Conservation (phyloP, 2,113 vertebrate genomes). For the Marcusenius ussheri region DNA sequence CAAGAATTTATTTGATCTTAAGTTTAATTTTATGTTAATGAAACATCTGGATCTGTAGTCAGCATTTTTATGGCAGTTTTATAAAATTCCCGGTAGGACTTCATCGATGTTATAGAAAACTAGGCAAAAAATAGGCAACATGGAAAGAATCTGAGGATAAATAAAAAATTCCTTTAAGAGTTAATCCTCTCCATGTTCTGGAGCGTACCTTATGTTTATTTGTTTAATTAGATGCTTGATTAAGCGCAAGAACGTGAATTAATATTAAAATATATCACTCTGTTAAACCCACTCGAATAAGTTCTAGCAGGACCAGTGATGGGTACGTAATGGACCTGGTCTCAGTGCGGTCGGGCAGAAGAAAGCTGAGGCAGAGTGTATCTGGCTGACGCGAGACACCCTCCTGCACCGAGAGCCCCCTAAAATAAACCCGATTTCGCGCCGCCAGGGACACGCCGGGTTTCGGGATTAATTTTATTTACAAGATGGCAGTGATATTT, state of each 20-base stretch:
- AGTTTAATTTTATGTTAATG: neutral
- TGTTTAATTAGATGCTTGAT: constrained; percentile 40
- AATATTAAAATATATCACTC: constrained; percentile 4
- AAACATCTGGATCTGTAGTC: neutral
- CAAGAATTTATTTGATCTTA: no score
- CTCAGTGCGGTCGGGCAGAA: neutral
- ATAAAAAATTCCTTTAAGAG: neutral
- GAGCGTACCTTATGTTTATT: neutral
- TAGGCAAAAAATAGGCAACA: no score
- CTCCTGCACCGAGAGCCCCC: neutral
- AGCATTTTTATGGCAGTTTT: neutral
- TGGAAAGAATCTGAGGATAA: neutral
- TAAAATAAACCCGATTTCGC: neutral
- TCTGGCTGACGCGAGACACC: neutral
- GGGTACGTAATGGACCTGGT: constrained; percentile 21
- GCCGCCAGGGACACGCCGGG: neutral
- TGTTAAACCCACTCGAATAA: neutral
- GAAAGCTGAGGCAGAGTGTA: constrained; percentile 13
- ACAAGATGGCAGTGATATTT: neutral
- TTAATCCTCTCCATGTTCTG: neutral
- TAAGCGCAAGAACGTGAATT: constrained; percentile 18
- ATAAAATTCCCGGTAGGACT: neutral
- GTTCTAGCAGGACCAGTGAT: neutral
- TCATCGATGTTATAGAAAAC: neutral
- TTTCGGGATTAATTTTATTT: neutral